phyloP scores from a whole-genome alignment of 1,140 invertebrate species.

The Propsilocerus akamusi region DNA sequence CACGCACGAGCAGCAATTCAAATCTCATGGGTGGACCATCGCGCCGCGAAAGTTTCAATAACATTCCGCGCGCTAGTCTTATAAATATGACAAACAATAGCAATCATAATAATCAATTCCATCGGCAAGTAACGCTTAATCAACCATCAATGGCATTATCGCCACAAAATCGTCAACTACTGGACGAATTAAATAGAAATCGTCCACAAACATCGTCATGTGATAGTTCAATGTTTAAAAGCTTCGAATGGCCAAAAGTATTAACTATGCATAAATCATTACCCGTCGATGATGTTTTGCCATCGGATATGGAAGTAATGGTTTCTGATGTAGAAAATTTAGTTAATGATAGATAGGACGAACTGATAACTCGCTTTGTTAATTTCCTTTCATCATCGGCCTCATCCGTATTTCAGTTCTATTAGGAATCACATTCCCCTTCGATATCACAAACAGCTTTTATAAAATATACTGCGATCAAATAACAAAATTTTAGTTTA shows the following conservation, averaged over 20 bases:
- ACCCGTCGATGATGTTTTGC: slow-evolving; percentile 7
- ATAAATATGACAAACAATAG: neutral
- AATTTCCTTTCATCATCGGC: neutral
- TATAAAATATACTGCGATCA: neutral
- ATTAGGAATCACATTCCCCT: neutral
- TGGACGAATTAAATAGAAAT: neutral
- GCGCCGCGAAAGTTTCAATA: slow-evolving; percentile 20
- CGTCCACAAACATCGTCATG: slow-evolving; percentile 7
- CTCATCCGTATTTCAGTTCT: neutral
- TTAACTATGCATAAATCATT: slow-evolving; percentile 8
- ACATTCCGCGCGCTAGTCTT: slow-evolving; percentile 21
- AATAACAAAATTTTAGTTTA: neutral
- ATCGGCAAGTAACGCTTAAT: neutral
- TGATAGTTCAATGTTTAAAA: slow-evolving; percentile 5
- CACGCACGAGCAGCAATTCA: slow-evolving; percentile 8
- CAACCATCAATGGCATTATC: neutral
- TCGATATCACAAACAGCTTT: neutral
- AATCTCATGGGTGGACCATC: slow-evolving; percentile 8
- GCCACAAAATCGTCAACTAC: neutral
- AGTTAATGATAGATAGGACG: slow-evolving; percentile 12
- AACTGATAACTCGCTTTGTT: neutral
- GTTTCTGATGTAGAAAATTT: slow-evolving; percentile 22
- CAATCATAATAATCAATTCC: neutral
- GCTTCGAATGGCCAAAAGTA: slow-evolving; percentile 6
- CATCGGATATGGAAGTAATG: slow-evolving; percentile 22